Evolutionary conservation across 1,140 invertebrate species (phyloP), one percentile per base, ranked within the genome.

Genomic region (Elysia chlorotica): DNA sequence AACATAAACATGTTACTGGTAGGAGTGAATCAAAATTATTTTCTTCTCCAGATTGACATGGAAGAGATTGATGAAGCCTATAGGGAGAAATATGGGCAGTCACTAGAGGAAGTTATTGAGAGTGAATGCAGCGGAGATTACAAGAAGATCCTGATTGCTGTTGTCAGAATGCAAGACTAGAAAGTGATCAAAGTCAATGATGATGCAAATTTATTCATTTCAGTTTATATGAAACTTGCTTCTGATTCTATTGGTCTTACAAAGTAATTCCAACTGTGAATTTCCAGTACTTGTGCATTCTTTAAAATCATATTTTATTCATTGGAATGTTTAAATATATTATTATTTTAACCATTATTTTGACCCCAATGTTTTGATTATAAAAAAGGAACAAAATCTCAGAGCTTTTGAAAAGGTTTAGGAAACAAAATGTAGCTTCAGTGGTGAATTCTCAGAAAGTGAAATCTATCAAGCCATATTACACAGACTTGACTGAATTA

Each of bases 41-140:
- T 23, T 30, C 37, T 36, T 25, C 72, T 75, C 53, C 71, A 85
- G 83, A 76, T 82, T 54, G 83, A 85, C 66, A 69, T 84, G 59
- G 71, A 75, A 41, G 77, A 82, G 33, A 79, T 85, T 17, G 77
- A 78, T 61, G 68, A 78, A 3, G 67, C 74, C 5, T 85, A 78
- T 54, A 69, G 78, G 61, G 35, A 48, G 19, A 72, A 74, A 65
- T 83, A 83, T 73, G 82, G 78, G 36, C 78, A 68, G 37, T 59
- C 76, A 35, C 68, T 85, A 23, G 54, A 31, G 10, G 80, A 83
- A 10, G 75, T 71, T 17, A 70, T 85, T 17, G 73, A 71, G 0
- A 76, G 74, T 31, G 83, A 85, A 54, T 83, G 82, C 69, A 67
- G 80, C 35, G 83, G 83, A 28, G 83, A 85, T 65, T 84, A 85